Conservation (phyloP, 2,113 vertebrate species). For the Mesitornis unicolor region DNA sequence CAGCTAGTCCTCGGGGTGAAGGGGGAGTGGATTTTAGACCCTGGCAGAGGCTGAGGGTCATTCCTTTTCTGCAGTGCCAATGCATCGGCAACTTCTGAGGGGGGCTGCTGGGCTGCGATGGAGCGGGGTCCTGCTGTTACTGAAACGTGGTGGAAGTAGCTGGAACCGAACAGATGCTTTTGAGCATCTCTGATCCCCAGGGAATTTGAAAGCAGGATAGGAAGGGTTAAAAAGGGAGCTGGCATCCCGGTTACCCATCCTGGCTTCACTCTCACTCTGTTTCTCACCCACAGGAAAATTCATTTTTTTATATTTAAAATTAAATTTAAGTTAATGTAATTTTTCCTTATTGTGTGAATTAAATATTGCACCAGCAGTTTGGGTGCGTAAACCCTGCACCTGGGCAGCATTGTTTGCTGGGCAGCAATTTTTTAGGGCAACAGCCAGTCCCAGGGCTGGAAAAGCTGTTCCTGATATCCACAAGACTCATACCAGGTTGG, state of each 20-base stretch:
- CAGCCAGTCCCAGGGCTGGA: background rate
- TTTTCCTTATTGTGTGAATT: background rate
- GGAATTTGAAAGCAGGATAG: background rate
- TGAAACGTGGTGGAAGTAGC: background rate
- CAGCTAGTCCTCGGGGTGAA: background rate
- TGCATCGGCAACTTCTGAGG: background rate
- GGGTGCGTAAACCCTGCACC: background rate
- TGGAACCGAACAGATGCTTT: background rate
- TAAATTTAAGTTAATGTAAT: background rate
- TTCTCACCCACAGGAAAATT: background rate
- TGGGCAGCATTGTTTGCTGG: background rate
- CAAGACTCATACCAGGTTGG: background rate
- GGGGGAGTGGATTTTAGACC: background rate
- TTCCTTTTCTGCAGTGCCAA: background rate
- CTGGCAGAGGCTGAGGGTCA: background rate
- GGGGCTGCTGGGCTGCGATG: fast-evolving
- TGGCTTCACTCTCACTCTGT: background rate
- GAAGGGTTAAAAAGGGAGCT: background rate
- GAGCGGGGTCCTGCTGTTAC: background rate
- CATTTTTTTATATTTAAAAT: background rate
- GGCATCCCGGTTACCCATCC: background rate
- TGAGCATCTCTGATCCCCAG: background rate
- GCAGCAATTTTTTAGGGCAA: background rate
- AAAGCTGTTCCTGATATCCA: fast-evolving
- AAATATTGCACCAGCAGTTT: background rate